These are phyloP conservation scores for Athalia circularis DNA, from an alignment of 2,888 invertebrate genomes.

Conservation along the genomic window DNA sequence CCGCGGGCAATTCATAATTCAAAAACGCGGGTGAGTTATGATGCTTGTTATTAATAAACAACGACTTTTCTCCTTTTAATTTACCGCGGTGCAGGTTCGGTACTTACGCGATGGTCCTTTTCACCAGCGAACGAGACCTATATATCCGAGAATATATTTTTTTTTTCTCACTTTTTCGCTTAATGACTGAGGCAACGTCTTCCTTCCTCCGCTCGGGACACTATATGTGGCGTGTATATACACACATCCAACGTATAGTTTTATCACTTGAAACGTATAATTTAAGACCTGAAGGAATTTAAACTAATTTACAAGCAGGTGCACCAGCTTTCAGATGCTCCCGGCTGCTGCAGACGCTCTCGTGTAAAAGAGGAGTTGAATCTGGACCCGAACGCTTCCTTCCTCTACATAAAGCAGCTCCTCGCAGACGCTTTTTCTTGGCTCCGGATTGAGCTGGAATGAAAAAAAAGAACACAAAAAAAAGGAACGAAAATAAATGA, in stretches of 20 bases:
- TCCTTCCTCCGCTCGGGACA: not conserved
- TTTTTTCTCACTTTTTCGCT: not conserved
- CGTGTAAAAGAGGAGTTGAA: not conserved
- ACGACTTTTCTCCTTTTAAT: conserved; percentile 16
- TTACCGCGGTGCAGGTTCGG: not conserved
- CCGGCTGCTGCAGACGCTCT: not conserved
- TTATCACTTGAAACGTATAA: conserved; percentile 37
- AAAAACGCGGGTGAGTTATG: not conserved
- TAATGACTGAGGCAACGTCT: not conserved
- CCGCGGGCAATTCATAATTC: conserved; percentile 21
- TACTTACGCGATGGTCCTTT: not conserved
- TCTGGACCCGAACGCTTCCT: not conserved
- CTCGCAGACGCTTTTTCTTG: no score
- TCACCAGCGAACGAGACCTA: not conserved
- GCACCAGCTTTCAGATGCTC: not conserved
- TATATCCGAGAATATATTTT: not conserved
- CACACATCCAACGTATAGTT: not conserved
- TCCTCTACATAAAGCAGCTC: no score
- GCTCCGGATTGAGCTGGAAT: no score
- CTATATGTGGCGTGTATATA: not conserved
- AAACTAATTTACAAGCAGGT: conserved; percentile 38
- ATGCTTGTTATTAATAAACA: conserved; percentile 30
- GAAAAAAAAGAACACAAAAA: no score
- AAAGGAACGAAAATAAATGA: not conserved
- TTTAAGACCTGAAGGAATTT: conserved; percentile 17